Evolutionary conservation across 2,113 vertebrate genomes (phyloP), one percentile per base, ranked within the genome.

Genomic region (Crypturellus undulatus): DNA sequence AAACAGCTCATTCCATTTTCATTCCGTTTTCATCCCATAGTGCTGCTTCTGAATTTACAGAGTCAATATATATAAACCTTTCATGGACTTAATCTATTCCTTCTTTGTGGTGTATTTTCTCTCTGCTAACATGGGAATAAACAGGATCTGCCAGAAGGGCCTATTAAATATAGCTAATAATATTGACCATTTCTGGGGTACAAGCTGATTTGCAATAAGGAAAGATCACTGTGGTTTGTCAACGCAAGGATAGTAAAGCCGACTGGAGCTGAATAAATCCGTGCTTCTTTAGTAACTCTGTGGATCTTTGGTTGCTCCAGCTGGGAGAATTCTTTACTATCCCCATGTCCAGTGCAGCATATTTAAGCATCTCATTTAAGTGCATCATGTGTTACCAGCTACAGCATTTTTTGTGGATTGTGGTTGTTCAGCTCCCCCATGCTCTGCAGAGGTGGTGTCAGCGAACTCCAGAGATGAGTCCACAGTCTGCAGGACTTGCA

Each of bases 41-140:
- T 30, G 6, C 58, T 80, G 32, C 59, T 47, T 68, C 81, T 89
- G 76, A 34, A 64, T 80, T 91, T 85, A 63, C 18, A 12, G 15
- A 24, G 70, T 85, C 75, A 40, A 52, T 91, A 92, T 82, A 62
- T 21, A 42, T 79, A 52, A 83, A 86, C 79, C 24, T 91, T 92
- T 63, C 26, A 28, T 83, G 51, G 60, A 17, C n/a, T 58, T 68
- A 43, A 73, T 64, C 38, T 88, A 0, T 70, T 86, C 56, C 42
- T 83, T 73, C 12, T 71, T 73, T 32, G 15, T 83, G 25, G 9
- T 67, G 22, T 80, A 38, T 59, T 78, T 71, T 80, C 18, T 73
- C 40, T 77, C 47, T 56, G 9, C 70, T 2, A 6, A 24, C 25
- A 5, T 17, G 9, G 6, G 38, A 78, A 83, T 91, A 51, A 80